Evolutionary conservation across 2,888 invertebrate species (phyloP), one percentile per base, ranked within the genome.

Genomic region (Amphimallon solstitiale): DNA sequence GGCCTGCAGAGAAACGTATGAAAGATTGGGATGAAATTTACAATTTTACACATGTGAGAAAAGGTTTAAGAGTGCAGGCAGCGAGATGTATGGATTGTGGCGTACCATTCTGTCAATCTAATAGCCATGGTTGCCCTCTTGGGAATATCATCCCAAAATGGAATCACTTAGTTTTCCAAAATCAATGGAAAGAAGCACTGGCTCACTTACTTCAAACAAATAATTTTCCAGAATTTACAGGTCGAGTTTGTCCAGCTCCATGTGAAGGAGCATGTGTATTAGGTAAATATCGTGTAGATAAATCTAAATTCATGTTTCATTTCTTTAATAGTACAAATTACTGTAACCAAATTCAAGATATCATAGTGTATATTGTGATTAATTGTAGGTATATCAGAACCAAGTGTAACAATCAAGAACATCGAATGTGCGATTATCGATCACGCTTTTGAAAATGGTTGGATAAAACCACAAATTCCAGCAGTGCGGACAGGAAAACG

Each of bases 51-150:
- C 91, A 91, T 73, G 95, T 98, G 6, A 89, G 95, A 5, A 92
- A 93, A 80, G 95, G 94, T n/a, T 86, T 99, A 45, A 87, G 92
- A 54, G 88, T 92, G 7, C 97, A 97, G 81, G 96, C 97, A 1
- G 96, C 97, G 0, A 87, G 97, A 45, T 99, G 98, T 80, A 98
- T 98, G 98, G 98, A 98, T 78, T 98, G 98, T 82, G 98, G 98
- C 19, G 97, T 99, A n/a, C 97, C 97, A 6, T 97, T 97, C 86
- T 99, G 99, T 79, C 95, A 96, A 80, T 94, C 94, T 37, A 88
- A 88, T 68, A 87, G 89, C 38, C 94, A 97, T 80, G 98, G 98
- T 51, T 99, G 98, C 80, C 98, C 98, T 0, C 87, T 99, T 38
- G 98, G 98, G 34, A 99, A 99, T 83, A 96, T 99, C 74, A 97